These are phyloP conservation scores for Archegozetes longisetosus DNA, from an alignment of 1,140 invertebrate species.

Conservation along the genomic window DNA sequence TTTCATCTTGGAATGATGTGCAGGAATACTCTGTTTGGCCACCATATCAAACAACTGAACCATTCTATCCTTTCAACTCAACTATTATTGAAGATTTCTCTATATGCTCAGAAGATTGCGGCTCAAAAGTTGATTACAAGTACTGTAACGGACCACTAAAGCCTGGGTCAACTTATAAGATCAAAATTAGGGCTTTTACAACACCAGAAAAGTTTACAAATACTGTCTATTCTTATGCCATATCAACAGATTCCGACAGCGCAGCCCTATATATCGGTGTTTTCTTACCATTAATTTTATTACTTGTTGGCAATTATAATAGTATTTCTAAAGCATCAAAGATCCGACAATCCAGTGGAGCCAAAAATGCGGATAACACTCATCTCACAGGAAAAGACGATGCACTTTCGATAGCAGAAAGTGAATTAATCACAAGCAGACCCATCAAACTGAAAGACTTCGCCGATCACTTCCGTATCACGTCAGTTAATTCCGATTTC, in stretches of 20 bases:
- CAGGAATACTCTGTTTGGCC: slow-evolving; percentile 73
- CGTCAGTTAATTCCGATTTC: slow-evolving; percentile 96
- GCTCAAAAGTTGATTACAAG: slow-evolving; percentile 34
- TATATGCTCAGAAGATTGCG: slow-evolving; percentile 61
- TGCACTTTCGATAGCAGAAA: slow-evolving; percentile 21
- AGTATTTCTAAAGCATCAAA: too few relatives aligned
- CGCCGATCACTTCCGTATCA: slow-evolving; percentile 75
- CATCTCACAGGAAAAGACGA: too few relatives aligned
- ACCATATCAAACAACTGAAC: slow-evolving; percentile 73
- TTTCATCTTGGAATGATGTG: slow-evolving; percentile 84
- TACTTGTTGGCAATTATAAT: slow-evolving; percentile 21
- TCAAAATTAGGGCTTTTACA: slow-evolving; percentile 85
- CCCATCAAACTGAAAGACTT: slow-evolving; percentile 80
- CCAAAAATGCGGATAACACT: too few relatives aligned
- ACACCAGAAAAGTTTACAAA: slow-evolving; percentile 78
- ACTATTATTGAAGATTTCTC: slow-evolving; percentile 60
- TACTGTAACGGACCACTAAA: slow-evolving; percentile 86
- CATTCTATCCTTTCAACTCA: slow-evolving; percentile 72
- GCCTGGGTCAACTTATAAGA: slow-evolving; percentile 69
- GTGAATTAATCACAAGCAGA: slow-evolving; percentile 38
- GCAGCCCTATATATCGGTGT: slow-evolving; percentile 60
- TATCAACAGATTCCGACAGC: slow-evolving; percentile 73
- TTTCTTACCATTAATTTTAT: slow-evolving; percentile 40
- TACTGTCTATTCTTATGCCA: slow-evolving; percentile 67
- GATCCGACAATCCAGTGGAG: too few relatives aligned